Percentiles rank a stretch among this genome's conserved stretches.
These are phyloP conservation scores for Eubasilissa regina DNA, from an alignment of 1,140 invertebrate genomes.

Conservation along the genomic window DNA sequence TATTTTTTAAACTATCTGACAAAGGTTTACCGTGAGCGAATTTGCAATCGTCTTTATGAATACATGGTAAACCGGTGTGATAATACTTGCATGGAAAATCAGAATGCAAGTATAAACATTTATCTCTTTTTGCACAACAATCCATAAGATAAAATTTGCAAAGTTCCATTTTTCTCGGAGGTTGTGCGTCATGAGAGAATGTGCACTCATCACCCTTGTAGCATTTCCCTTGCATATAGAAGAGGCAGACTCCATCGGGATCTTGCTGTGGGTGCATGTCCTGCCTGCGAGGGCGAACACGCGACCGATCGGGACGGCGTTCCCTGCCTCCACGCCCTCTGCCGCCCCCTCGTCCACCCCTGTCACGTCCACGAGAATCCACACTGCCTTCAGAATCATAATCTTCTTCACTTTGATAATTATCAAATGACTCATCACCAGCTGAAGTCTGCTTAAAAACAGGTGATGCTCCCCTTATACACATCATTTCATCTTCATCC, in stretches of 20 bases:
- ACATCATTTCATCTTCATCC: slow-evolving; percentile 86
- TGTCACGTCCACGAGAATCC: slow-evolving; percentile 64
- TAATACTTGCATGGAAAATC: slow-evolving; percentile 99
- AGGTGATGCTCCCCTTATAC: slow-evolving; percentile 81
- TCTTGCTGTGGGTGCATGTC: slow-evolving; percentile 74
- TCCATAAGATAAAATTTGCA: slow-evolving; percentile 98
- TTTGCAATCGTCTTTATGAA: slow-evolving; percentile 87
- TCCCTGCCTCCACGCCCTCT: slow-evolving; percentile 59
- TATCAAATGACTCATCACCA: slow-evolving; percentile 54
- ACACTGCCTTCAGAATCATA: slow-evolving; percentile 73
- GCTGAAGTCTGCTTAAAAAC: slow-evolving; percentile 65
- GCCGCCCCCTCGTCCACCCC: slow-evolving; percentile 30
- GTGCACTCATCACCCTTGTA: slow-evolving; percentile 82
- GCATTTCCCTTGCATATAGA: slow-evolving; percentile 92
- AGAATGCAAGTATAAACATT: slow-evolving; percentile 96
- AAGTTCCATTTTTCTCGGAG: slow-evolving; percentile 91
- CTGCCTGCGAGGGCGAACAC: slow-evolving; percentile 62
- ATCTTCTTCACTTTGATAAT: slow-evolving; percentile 64
- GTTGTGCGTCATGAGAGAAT: slow-evolving; percentile 89
- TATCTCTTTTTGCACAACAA: slow-evolving; percentile 95
- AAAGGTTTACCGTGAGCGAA: slow-evolving; percentile 92
- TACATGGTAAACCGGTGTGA: slow-evolving; percentile 92
- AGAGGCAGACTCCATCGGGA: slow-evolving; percentile 80
- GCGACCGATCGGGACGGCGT: slow-evolving; percentile 29
- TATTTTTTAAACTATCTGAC: slow-evolving; percentile 79